phyloP scores from a whole-genome alignment of 2,797 vertebrate species.

The Enteromius afrohamiltoni region DNA sequence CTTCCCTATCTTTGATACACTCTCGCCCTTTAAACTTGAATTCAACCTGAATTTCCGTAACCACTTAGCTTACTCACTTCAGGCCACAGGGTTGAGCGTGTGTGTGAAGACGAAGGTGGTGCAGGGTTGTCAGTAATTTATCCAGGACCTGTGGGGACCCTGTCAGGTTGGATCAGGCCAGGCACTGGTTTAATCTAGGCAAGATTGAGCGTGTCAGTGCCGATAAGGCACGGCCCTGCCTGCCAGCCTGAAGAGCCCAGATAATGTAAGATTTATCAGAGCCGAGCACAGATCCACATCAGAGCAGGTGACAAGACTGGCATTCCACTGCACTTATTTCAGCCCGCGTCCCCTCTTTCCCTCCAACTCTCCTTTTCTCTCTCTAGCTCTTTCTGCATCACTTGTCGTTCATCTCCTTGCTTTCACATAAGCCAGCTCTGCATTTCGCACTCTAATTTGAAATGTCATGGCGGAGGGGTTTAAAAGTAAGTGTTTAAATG shows the following conservation, averaged over 20 bases:
- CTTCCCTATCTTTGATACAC: conserved; percentile 23
- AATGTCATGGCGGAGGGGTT: conserved; percentile 4
- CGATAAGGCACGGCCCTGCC: conserved; percentile 73
- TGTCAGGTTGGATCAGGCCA: conserved; percentile 64
- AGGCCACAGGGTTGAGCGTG: conserved; percentile 28
- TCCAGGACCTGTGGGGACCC: conserved; percentile 62
- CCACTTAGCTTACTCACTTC: conserved; percentile 47
- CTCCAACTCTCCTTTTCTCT: conserved; percentile 44
- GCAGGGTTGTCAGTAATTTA: conserved; percentile 66
- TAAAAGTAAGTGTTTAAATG: conserved; percentile 21
- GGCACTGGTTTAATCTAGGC: conserved; percentile 74
- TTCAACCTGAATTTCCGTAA: conserved; percentile 39
- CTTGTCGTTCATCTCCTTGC: conserved; percentile 14
- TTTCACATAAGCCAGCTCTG: conserved; percentile 30
- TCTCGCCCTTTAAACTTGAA: conserved; percentile 36
- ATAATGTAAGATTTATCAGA: conserved; percentile 80
- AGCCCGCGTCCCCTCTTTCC: conserved; percentile 44
- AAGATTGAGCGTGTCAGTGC: conserved; percentile 76
- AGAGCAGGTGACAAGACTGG: conserved; percentile 63
- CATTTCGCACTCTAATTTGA: conserved; percentile 24
- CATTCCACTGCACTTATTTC: conserved; percentile 62
- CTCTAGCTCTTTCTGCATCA: conserved; percentile 45
- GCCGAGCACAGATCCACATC: conserved; percentile 66
- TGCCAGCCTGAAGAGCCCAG: conserved; percentile 74
- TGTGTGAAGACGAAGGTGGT: conserved; percentile 53